A percentile compares a stretch with the other conserved stretches of the same genome.
Evolutionary conservation across 2,888 invertebrate species (phyloP).

Genomic region (Gastracanthus pulcherrimus): DNA sequence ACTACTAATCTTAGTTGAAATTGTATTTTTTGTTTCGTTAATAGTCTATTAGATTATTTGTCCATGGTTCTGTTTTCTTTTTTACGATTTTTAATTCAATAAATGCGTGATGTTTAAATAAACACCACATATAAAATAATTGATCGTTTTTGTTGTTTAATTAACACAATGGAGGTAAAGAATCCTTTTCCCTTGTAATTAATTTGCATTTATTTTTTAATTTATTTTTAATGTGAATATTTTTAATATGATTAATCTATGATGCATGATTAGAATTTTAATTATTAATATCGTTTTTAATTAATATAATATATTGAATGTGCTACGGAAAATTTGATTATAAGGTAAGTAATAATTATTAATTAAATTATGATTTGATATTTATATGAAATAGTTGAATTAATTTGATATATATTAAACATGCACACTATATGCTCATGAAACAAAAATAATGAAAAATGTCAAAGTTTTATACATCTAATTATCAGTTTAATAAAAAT

Average conservation of each 20-base stretch:
- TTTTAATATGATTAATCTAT: too few relatives aligned
- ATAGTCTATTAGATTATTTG: conserved; percentile 40
- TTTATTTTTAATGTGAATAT: neutral
- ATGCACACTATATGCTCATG: too few relatives aligned
- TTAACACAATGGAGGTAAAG: neutral
- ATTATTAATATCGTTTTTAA: too few relatives aligned
- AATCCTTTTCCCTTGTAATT: neutral
- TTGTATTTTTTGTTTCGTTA: conserved; percentile 37
- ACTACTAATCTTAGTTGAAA: conserved; percentile 35
- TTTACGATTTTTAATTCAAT: conserved; percentile 53
- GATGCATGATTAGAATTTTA: too few relatives aligned
- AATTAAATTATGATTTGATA: too few relatives aligned
- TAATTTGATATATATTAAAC: too few relatives aligned
- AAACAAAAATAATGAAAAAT: too few relatives aligned
- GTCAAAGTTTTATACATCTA: too few relatives aligned
- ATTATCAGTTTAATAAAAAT: too few relatives aligned
- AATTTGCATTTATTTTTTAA: neutral
- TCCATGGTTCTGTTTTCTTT: conserved; percentile 46
- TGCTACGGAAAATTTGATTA: too few relatives aligned
- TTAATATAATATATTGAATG: neutral
- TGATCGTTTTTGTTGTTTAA: neutral
- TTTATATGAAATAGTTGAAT: too few relatives aligned
- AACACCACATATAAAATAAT: conserved; percentile 39
- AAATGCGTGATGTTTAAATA: conserved; percentile 41
- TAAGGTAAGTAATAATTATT: too few relatives aligned